Evolutionary conservation across 2,888 invertebrate genomes (phyloP).

Genomic region (Ectropis crepuscularia): DNA sequence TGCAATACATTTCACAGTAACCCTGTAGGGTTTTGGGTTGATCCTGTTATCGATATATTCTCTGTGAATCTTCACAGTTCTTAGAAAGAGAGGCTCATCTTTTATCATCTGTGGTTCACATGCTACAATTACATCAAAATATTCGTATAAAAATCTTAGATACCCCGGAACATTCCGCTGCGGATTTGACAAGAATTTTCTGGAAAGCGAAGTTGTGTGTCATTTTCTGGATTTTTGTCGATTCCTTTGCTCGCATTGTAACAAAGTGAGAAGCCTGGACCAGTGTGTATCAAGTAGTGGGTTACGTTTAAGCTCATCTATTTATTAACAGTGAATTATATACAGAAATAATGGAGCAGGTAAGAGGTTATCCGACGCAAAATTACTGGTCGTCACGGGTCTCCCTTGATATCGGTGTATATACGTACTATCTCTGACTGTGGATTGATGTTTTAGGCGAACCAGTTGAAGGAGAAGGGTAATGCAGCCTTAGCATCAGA

Average conservation of each 20-base stretch:
- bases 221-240: slow-evolving; percentile 54
- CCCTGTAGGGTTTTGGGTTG: too few species aligned
- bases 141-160: background rate
- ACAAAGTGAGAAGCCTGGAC: slow-evolving; percentile 34
- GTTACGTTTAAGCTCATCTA: slow-evolving; percentile 5
- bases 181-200: slow-evolving; percentile 70
- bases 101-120: background rate
- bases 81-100: too few species aligned
- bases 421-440: slow-evolving; percentile 31
- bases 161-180: slow-evolving; percentile 42
- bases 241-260: slow-evolving; percentile 41
- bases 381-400: slow-evolving; percentile 11
- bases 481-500: slow-evolving; percentile 92
- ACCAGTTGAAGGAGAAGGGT: slow-evolving; percentile 93
- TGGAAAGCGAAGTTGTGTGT: slow-evolving; percentile 72
- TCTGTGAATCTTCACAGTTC: too few species aligned
- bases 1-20: too few species aligned
- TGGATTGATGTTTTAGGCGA: slow-evolving; percentile 85
- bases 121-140: background rate
- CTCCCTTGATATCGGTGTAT: slow-evolving; percentile 41
- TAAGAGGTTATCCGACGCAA: slow-evolving; percentile 72
- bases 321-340: slow-evolving; percentile 39
- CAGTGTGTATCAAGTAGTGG: slow-evolving; percentile 26
- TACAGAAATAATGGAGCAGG: slow-evolving; percentile 74
- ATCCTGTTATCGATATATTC: too few species aligned